Base-by-base conservation (phyloP, 2,113 vertebrate genomes). In the Desmodus rotundus region DNA sequence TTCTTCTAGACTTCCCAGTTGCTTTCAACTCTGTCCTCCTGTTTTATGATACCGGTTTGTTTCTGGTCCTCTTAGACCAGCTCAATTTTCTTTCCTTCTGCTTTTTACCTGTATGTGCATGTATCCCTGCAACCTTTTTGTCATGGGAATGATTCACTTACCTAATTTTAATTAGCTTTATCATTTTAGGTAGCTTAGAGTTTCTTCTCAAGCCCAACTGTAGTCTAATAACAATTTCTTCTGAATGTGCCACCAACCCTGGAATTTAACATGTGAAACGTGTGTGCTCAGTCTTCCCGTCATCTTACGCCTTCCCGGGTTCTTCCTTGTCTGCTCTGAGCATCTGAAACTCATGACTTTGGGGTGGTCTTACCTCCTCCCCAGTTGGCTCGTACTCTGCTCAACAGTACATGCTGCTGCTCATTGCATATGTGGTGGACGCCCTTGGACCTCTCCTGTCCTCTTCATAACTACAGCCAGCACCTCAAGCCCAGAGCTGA, bases 151-250 rank as follows among this genome's bases (percentile, higher is more conserved):
- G 54, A 5, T 88, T 94, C 74, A 84, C n/a, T 94, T 61, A 63
- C 38, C 56, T 77, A 36, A 20, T 67, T 94, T 90, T 80, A 61
- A 68, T 85, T 78, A 90, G 41, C 68, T 87, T 90, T 95, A 33
- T 65, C 50, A 81, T 17, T 22, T 61, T 95, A 80, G 41, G n/a
- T 93, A 56, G 80, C 31, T 26, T 61, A 72, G 52, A 89, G 47
- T 74, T 94, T 61, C 56, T 76, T 90, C 73, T 82, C 28, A 93
- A 72, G 38, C 47, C 73, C 74, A 43, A 84, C 22, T 81, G 17
- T 7, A 63, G 41, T 47, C 63, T 68, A 50, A 93, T 84, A 56
- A 83, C 41, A 80, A 8, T 85, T 65, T 68, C 76, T 20, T 80
- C 43, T 86, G 4, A 80, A 26, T 91, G 26, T 84, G 63, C 19